Conservation (phyloP, 2,113 vertebrate genomes). For the Scytalopus superciliaris region DNA sequence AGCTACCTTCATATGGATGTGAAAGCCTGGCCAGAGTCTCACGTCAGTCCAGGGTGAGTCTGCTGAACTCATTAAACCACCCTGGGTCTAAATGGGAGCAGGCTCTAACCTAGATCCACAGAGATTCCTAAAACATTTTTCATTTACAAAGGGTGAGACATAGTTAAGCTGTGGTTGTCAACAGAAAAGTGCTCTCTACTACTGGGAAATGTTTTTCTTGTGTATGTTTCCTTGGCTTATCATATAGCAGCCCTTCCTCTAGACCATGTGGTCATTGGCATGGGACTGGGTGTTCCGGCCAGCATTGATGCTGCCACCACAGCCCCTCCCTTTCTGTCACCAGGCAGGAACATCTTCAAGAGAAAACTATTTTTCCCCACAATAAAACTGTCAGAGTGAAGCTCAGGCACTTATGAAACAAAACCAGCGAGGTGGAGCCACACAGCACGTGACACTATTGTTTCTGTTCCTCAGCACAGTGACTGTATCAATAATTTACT, state of each 20-base stretch:
- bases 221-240: background rate
- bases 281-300: background rate
- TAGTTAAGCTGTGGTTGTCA: background rate
- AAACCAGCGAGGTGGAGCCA: background rate
- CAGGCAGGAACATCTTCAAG: background rate
- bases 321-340: background rate
- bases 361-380: background rate
- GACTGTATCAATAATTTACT: constrained; percentile 28
- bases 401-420: constrained; percentile 5
- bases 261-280: background rate
- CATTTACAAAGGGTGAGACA: background rate
- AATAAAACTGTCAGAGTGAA: background rate
- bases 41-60: background rate
- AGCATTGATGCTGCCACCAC: too few species aligned
- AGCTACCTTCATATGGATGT: background rate
- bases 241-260: background rate
- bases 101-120: background rate
- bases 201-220: background rate
- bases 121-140: background rate
- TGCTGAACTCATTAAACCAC: background rate
- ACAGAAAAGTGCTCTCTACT: background rate
- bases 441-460: background rate
- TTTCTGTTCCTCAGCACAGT: background rate
- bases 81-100: background rate
- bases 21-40: background rate